Base-by-base conservation (phyloP, 2,888 invertebrate species). In the Drosophila falleni region DNA sequence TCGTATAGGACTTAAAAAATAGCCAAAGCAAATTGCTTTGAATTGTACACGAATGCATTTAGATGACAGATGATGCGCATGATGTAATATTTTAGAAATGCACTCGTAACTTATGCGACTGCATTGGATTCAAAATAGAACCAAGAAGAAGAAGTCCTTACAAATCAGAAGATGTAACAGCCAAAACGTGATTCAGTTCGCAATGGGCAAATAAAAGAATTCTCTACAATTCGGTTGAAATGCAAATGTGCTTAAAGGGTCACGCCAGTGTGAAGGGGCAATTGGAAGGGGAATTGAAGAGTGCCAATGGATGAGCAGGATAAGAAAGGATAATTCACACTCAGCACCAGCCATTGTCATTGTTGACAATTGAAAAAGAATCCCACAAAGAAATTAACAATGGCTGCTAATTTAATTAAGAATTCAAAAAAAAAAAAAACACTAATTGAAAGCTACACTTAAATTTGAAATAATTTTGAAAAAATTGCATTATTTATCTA, bases 221-320 rank as follows among this genome's bases (percentile, higher is more conserved):
- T 53, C 9, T 15, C 42, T 31, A 4, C 11, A 56, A 84, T 74
- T 67, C 54, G 60, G 49, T 16, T 56, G 37, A 63, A 63, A 55
- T 42, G 61, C 58, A 71, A 75, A 71, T 79, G 61, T 56, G 46
- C 64, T 47, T 49, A 63, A 81, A 46, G 61, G 54, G 75, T 78
- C 61, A 64, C 37, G 63, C 39, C 19, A 47, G 35, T 39, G 13
- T 15, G 23, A 41, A 47, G 9, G 9, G 19, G 11, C 13, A 60
- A 72, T 49, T 41, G 19, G 5, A 47, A n/a, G 49, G 5, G 37
- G 33, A 49, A 53, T 51, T 47, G 19, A 13, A 37, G 33, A 19
- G 53, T 42, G 51, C 31, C 55, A 69, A 39, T 46, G 19, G 54
- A 29, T 37, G 31, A 31, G n/a, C 19, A 9, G 29, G 11, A 56